These are phyloP conservation scores for Climacteris rufus DNA, from an alignment of 2,113 vertebrate species.

Conservation along the genomic window DNA sequence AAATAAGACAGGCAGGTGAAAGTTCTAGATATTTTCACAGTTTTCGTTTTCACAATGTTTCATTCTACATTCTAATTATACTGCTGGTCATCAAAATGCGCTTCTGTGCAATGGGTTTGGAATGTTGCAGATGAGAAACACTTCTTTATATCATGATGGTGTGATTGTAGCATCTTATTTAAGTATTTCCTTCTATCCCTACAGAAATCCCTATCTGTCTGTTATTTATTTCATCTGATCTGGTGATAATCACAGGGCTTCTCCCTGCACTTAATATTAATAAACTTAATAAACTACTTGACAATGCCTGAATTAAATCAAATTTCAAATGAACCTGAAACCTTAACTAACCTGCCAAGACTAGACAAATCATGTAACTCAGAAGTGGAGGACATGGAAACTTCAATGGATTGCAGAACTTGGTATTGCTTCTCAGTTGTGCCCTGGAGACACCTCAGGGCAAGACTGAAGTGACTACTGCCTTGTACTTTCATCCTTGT, in stretches of 20 bases:
- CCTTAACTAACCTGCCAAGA: neutral
- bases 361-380: neutral
- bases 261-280: neutral
- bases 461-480: neutral
- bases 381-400: neutral
- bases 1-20: neutral
- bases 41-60: neutral
- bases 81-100: neutral
- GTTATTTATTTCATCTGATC: neutral
- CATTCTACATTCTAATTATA: neutral
- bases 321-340: neutral
- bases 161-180: neutral
- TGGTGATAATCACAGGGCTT: neutral
- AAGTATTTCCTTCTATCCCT: neutral
- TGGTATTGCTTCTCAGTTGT: neutral
- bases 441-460: neutral
- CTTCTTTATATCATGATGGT: neutral
- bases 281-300: neutral
- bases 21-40: neutral
- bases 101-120: neutral
- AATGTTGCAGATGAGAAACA: neutral
- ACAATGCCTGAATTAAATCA: neutral
- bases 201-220: neutral
- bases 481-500: neutral
- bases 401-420: neutral